A percentile compares a stretch with the other conserved stretches of the same genome.
phyloP scores from a whole-genome alignment of 92 coral and sea anemone genomes.

The Palythoa heliodiscus region DNA sequence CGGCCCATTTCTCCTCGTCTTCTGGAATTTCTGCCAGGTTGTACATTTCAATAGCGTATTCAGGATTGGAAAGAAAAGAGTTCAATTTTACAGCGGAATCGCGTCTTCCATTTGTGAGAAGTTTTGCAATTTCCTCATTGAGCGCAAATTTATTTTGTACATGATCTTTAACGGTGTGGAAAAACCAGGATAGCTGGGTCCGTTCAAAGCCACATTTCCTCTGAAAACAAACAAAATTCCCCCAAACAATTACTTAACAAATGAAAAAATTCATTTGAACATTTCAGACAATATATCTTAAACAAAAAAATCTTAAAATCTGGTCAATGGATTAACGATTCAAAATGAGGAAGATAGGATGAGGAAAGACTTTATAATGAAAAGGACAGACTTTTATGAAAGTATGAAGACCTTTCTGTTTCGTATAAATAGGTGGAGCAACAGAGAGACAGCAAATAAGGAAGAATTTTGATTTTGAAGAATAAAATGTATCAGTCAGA shows the following conservation, averaged over 20 bases:
- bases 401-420: not conserved
- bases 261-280: too few relatives aligned
- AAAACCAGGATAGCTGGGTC: slow-evolving; percentile 40
- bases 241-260: too few relatives aligned
- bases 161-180: slow-evolving; percentile 67
- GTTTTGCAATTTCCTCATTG: slow-evolving; percentile 72
- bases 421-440: too few relatives aligned
- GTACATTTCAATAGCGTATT: slow-evolving; percentile 54
- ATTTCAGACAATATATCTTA: too few relatives aligned
- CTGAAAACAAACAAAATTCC: slow-evolving; percentile 25
- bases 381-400: too few relatives aligned
- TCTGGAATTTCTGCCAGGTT: slow-evolving; percentile 62
- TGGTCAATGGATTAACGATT: too few relatives aligned
- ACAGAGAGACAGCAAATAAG: too few relatives aligned
- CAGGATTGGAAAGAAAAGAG: slow-evolving; percentile 71
- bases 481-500: not conserved
- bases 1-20: slow-evolving; percentile 68
- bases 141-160: slow-evolving; percentile 56
- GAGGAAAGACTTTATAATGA: too few relatives aligned
- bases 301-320: too few relatives aligned
- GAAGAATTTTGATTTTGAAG: too few relatives aligned
- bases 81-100: slow-evolving; percentile 49
- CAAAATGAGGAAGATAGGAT: too few relatives aligned
- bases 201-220: slow-evolving; percentile 56
- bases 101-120: slow-evolving; percentile 60